These are phyloP conservation scores for Chesias legatella DNA, from an alignment of 2,888 invertebrate species.

Conservation along the genomic window DNA sequence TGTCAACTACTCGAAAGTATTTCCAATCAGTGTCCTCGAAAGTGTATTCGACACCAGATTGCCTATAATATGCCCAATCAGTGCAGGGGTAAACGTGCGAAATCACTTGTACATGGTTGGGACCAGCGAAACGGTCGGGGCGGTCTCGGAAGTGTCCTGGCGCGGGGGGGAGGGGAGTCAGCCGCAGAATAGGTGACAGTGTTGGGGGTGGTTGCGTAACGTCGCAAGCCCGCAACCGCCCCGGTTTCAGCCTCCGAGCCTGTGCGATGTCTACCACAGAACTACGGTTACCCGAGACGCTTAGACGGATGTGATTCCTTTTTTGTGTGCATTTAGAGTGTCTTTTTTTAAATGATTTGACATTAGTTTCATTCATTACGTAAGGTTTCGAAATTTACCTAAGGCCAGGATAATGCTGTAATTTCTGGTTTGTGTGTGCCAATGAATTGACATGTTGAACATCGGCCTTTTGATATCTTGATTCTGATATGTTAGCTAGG, in stretches of 20 bases:
- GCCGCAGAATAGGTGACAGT: slow-evolving; percentile 23
- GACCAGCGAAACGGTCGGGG: slow-evolving; percentile 21
- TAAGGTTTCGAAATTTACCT: too few relatives aligned
- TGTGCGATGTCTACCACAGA: slow-evolving; percentile 1
- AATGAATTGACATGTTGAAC: too few relatives aligned
- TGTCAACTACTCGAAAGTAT: too few relatives aligned
- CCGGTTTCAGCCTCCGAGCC: slow-evolving; percentile 23
- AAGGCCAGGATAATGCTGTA: too few relatives aligned
- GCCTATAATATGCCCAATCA: slow-evolving; percentile 14
- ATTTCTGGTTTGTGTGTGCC: too few relatives aligned
- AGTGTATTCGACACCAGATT: background rate
- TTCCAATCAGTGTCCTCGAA: too few relatives aligned
- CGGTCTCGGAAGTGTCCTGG: slow-evolving; percentile 54
- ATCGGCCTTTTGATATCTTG: too few relatives aligned
- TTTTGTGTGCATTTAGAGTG: too few relatives aligned
- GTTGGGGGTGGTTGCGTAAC: slow-evolving; percentile 53
- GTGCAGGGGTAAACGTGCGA: slow-evolving; percentile 10
- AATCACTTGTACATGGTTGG: slow-evolving; percentile 22
- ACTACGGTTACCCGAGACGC: background rate
- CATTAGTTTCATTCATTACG: too few relatives aligned
- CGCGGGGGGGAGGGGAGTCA: slow-evolving; percentile 25
- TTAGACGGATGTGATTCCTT: slow-evolving; percentile 6
- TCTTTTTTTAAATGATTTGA: too few relatives aligned
- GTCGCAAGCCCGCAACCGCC: slow-evolving; percentile 41
- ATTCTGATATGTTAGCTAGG: too few relatives aligned